Conservation (phyloP, 2,888 invertebrate genomes). For the Lepetodrilus schrolli region DNA sequence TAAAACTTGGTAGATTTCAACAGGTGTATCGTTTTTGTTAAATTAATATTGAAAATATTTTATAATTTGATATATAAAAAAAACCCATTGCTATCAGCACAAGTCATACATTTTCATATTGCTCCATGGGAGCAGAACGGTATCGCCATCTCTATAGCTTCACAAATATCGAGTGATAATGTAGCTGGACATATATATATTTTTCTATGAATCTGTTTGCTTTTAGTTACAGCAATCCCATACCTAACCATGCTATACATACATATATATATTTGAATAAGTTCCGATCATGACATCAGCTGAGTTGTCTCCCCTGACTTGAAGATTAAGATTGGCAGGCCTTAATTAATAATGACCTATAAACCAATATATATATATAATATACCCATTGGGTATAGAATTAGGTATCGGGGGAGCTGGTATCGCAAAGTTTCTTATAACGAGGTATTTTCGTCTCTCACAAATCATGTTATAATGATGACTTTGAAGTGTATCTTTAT, state of each 20-base stretch:
- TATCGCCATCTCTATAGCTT: background rate
- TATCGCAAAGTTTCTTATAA: too few species aligned
- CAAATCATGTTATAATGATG: too few species aligned
- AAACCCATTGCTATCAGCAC: background rate
- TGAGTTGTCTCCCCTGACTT: background rate
- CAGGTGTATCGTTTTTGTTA: conserved; percentile 8
- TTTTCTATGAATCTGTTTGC: conserved; percentile 18
- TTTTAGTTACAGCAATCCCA: background rate
- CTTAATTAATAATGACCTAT: too few species aligned
- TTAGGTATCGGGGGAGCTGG: too few species aligned
- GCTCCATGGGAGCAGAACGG: background rate
- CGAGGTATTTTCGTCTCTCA: too few species aligned
- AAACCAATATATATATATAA: too few species aligned
- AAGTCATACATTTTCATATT: background rate
- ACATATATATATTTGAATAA: too few species aligned
- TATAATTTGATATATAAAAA: conserved; percentile 7
- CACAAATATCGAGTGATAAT: background rate
- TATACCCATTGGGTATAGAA: too few species aligned
- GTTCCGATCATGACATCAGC: too few species aligned
- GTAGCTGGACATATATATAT: background rate
- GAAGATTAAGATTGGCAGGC: too few species aligned
- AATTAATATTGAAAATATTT: conserved; percentile 17
- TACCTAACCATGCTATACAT: background rate
- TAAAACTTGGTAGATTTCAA: too few species aligned
- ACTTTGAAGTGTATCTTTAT: too few species aligned